Percentiles rank a stretch among this genome's conserved stretches.
phyloP scores from a whole-genome alignment of 2,113 vertebrate genomes.

The Rhodinocichla rosea region DNA sequence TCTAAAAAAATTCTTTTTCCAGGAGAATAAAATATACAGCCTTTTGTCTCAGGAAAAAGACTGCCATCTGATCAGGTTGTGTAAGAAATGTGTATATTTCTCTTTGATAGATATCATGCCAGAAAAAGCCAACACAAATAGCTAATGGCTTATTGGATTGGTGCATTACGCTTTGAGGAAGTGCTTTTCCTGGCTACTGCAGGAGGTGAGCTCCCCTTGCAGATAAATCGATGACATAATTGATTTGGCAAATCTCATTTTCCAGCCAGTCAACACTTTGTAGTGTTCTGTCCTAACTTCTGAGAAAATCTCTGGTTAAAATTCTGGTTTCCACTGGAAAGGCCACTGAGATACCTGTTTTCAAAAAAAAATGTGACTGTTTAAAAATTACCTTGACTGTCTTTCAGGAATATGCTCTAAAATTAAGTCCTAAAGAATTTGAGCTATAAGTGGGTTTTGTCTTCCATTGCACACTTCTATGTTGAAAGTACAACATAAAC shows the following conservation, averaged over 20 bases:
- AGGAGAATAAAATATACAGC: background rate
- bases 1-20: background rate
- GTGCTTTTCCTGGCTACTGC: background rate
- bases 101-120: background rate
- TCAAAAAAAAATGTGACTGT: background rate
- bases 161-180: background rate
- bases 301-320: background rate
- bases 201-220: background rate
- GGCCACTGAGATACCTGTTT: background rate
- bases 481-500: background rate
- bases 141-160: background rate
- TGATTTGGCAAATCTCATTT: constrained; percentile 29
- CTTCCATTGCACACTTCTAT: background rate
- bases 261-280: background rate
- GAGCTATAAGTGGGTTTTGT: background rate
- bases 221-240: constrained; percentile 13
- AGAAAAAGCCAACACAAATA: background rate
- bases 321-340: background rate
- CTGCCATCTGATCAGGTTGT: background rate
- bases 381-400: background rate
- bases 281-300: background rate
- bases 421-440: background rate
- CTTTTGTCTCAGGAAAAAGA: background rate
- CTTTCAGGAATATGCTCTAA: background rate
- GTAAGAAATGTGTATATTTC: background rate